Percentiles rank a stretch among this genome's conserved stretches.
Evolutionary conservation across 1,140 invertebrate genomes (phyloP).

Genomic region (Eufriesea mexicana): DNA sequence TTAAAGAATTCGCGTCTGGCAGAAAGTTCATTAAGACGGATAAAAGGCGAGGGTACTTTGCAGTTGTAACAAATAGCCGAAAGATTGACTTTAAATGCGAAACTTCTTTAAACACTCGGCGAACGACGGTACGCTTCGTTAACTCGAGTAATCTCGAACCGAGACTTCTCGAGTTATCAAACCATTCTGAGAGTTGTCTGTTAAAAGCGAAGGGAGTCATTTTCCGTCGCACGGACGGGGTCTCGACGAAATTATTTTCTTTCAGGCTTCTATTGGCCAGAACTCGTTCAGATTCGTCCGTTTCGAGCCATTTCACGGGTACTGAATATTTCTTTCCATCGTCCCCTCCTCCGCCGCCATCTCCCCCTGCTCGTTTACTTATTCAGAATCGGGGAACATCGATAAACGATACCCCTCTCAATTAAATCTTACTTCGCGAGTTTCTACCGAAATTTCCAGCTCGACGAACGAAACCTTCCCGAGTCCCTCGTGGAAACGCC

Average conservation of each 20-base stretch:
- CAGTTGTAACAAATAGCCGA: constrained; percentile 36
- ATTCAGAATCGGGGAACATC: neutral
- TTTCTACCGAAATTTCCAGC: too few relatives aligned
- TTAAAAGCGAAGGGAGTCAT: constrained; percentile 43
- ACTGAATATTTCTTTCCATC: neutral
- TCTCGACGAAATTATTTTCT: constrained; percentile 54
- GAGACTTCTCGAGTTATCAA: constrained; percentile 36
- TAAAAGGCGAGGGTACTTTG: constrained; percentile 8
- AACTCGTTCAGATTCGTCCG: constrained; percentile 25
- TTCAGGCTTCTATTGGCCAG: constrained; percentile 46
- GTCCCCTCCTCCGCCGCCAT: neutral
- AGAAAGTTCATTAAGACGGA: constrained; percentile 23
- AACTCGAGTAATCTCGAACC: constrained; percentile 54
- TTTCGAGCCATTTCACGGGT: constrained; percentile 7
- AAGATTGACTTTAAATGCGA: constrained; percentile 35
- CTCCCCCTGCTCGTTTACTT: neutral
- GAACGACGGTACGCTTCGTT: constrained; percentile 48
- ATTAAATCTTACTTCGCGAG: neutral
- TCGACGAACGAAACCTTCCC: neutral
- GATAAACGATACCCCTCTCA: neutral
- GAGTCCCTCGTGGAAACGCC: neutral
- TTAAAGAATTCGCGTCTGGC: neutral
- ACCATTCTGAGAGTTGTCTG: constrained; percentile 34
- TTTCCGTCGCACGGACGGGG: constrained; percentile 24
- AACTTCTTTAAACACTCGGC: constrained; percentile 43